phyloP scores from a whole-genome alignment of 2,888 invertebrate genomes.

The Nomada flava region DNA sequence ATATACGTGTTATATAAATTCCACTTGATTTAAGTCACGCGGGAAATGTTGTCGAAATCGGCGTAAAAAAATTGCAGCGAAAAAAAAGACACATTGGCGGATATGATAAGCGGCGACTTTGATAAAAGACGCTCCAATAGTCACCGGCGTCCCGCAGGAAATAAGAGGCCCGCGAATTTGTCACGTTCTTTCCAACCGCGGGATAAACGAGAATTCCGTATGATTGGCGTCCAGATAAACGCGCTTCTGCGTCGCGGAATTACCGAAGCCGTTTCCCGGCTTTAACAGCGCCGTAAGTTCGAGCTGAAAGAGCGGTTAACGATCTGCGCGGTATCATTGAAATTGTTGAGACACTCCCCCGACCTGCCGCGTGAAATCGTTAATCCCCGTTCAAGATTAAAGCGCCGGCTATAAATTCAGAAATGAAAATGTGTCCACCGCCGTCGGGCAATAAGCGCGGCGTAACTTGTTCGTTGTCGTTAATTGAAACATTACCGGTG shows the following conservation, averaged over 20 bases:
- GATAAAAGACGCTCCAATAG: neutral
- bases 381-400: slow-evolving; percentile 26
- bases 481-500: slow-evolving; percentile 3
- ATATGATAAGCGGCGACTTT: neutral
- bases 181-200: slow-evolving; percentile 3
- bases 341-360: slow-evolving; percentile 13
- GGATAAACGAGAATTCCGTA: slow-evolving; percentile 8
- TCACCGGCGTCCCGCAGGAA: neutral
- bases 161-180: neutral
- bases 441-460: neutral
- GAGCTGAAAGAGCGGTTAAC: slow-evolving; percentile 24
- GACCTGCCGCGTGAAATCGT: slow-evolving; percentile 8
- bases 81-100: no score
- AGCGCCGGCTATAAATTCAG: neutral
- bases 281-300: slow-evolving; percentile 29
- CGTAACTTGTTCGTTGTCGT: neutral
- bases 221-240: slow-evolving; percentile 19
- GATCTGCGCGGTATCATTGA: slow-evolving; percentile 28
- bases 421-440: slow-evolving; percentile 2
- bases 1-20: no score
- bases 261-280: slow-evolving; percentile 10
- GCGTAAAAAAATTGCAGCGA: neutral
- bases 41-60: no score
- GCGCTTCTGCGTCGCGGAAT: neutral
- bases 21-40: no score